phyloP scores from a whole-genome alignment of 2,888 invertebrate species.

The Brachypalpus laphriformis region DNA sequence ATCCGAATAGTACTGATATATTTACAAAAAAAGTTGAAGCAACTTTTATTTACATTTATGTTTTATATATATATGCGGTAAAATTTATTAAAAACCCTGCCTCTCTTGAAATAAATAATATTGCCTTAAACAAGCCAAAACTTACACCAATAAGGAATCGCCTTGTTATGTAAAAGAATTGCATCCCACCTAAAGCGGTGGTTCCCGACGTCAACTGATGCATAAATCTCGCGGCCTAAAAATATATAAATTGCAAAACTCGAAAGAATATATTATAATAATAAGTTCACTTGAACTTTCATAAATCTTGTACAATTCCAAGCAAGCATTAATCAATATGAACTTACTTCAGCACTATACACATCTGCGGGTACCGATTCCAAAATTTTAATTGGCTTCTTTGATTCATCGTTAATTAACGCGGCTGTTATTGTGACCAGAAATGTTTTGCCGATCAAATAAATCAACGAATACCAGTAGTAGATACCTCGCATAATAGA shows the following conservation, averaged over 20 bases:
- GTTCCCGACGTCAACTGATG: conserved; percentile 83
- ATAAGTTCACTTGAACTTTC: not conserved
- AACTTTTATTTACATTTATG: no score
- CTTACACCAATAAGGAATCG: conserved; percentile 84
- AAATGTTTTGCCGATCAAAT: conserved; percentile 82
- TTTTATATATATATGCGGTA: no score
- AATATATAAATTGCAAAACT: no score
- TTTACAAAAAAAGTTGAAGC: no score
- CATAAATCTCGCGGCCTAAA: conserved; percentile 84
- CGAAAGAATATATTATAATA: no score
- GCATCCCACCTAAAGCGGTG: conserved; percentile 84
- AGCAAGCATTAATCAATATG: not conserved
- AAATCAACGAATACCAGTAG: conserved; percentile 83
- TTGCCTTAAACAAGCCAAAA: not conserved
- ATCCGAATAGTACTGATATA: no score
- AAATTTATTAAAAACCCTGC: no score
- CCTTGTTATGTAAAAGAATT: conserved; percentile 84
- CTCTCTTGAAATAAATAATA: no score
- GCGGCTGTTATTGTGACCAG: conserved; percentile 83
- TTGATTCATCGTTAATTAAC: conserved; percentile 83
- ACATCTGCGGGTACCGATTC: conserved; percentile 83
- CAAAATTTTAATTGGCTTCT: conserved; percentile 82
- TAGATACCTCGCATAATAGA: conserved; percentile 81
- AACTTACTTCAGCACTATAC: conserved; percentile 83
- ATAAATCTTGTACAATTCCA: not conserved